Evolutionary conservation across 2,888 invertebrate genomes (phyloP), one percentile per base, ranked within the genome.

Genomic region (Apotomis capreana): DNA sequence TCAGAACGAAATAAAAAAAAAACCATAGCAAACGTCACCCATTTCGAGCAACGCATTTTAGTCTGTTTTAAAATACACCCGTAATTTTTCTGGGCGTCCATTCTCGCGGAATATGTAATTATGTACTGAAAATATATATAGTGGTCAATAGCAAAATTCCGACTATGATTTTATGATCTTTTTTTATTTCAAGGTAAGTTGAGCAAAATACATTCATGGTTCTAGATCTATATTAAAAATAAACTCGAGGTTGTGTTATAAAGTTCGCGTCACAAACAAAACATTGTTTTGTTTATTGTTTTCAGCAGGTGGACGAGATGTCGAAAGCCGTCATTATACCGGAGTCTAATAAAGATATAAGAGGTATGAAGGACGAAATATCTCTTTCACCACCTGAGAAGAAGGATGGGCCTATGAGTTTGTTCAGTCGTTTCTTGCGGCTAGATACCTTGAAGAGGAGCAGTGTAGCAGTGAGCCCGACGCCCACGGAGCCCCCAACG

Each of bases 261-360:
- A 76, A 77, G 81, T 85, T 81, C 91, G 89, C 91, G 91, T 92
- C 91, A 91, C 86, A 89, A 89, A 88, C 90, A 91, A 89, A 89
- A 89, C 86, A 87, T 65, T 84, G 87, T 85, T 83, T 86, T 91
- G 89, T 91, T 90, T 90, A 89, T 84, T 79, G 86, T 87, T 90
- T 89, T 83, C 79, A 83, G 84, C 75, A 81, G 82, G 80, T 78
- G 83, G 81, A 81, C 83, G 81, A 83, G 76, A 93, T 93, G 93
- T 92, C 93, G 82, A 93, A 93, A 82, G 87, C 90, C 81, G 86
- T 88, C 54, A 76, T 87, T 74, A 90, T 93, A 80, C 89, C 92
- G 26, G 92, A 90, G 76, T 86, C 88, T 78, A 89, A 85, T 72
- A 89, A 90, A 75, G 89, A 90, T 76, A 83, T 92, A 63, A 88